phyloP scores from a whole-genome alignment of 2,888 invertebrate genomes.

The Tricholauxania praeusta region DNA sequence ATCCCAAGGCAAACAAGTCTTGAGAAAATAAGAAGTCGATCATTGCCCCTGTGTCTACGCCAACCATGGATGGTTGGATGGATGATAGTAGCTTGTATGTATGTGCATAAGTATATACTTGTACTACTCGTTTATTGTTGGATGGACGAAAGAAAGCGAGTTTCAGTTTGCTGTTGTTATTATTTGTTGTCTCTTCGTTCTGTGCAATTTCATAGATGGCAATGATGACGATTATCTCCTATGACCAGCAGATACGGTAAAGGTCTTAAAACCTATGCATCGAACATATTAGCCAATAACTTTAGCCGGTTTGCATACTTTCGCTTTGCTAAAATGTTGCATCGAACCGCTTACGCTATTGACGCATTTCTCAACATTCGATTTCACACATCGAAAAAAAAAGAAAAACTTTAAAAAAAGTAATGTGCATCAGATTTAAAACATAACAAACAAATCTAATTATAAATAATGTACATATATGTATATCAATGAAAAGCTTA shows the following conservation, averaged over 20 bases:
- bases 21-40: constrained; percentile 49
- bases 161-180: constrained; percentile 26
- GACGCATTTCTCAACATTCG: too few relatives aligned
- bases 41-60: constrained; percentile 46
- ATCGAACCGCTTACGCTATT: too few relatives aligned
- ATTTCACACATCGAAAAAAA: too few relatives aligned
- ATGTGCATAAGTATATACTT: not conserved
- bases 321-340: constrained; percentile 6
- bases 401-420: too few relatives aligned
- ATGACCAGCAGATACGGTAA: constrained; percentile 11
- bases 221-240: not conserved
- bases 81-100: not conserved
- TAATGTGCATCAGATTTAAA: too few relatives aligned
- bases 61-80: not conserved
- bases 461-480: too few relatives aligned
- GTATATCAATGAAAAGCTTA: too few relatives aligned
- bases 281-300: not conserved
- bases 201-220: constrained; percentile 26
- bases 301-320: constrained; percentile 20
- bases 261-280: constrained; percentile 14
- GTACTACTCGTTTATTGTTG: constrained; percentile 7
- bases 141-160: constrained; percentile 44
- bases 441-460: too few relatives aligned
- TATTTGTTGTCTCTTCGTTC: constrained; percentile 15
- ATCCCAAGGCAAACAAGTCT: constrained; percentile 65